Conservation (phyloP, 2,888 invertebrate species). For the Ectobius pallidus region DNA sequence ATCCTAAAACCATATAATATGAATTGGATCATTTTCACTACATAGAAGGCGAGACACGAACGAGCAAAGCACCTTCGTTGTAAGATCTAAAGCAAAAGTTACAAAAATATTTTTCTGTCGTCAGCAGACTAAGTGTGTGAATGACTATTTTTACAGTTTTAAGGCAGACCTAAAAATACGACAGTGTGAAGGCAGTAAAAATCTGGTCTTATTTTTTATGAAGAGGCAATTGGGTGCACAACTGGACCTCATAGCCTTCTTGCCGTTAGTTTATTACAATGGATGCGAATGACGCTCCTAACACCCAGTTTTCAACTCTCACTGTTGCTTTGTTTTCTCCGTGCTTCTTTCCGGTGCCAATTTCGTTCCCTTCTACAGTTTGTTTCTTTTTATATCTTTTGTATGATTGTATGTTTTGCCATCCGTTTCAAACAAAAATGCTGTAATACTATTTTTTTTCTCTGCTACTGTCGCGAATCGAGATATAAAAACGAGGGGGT, state of each 20-base stretch:
- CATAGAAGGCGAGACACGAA: too few species aligned
- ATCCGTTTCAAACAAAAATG: not conserved
- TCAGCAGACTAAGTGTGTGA: not conserved
- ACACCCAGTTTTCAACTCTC: not conserved
- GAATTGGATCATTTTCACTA: too few species aligned
- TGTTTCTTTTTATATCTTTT: not conserved
- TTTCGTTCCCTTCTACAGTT: not conserved
- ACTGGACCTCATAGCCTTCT: slow-evolving; percentile 29
- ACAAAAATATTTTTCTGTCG: not conserved
- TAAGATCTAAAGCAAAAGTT: too few species aligned
- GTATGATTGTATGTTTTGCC: not conserved
- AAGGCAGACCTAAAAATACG: not conserved
- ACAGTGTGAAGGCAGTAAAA: not conserved
- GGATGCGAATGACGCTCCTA: not conserved
- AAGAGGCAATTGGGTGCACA: slow-evolving; percentile 32
- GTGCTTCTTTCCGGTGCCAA: not conserved
- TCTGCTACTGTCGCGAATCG: too few species aligned
- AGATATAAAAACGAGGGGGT: too few species aligned
- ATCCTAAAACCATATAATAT: too few species aligned
- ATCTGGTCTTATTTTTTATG: slow-evolving; percentile 30
- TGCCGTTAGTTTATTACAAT: slow-evolving; percentile 6
- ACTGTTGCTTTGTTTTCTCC: not conserved
- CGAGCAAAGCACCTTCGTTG: too few species aligned
- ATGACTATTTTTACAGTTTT: too few species aligned
- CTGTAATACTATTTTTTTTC: not conserved